These are phyloP conservation scores for Trichonephila inaurata DNA, from an alignment of 1,140 invertebrate species.

Conservation along the genomic window DNA sequence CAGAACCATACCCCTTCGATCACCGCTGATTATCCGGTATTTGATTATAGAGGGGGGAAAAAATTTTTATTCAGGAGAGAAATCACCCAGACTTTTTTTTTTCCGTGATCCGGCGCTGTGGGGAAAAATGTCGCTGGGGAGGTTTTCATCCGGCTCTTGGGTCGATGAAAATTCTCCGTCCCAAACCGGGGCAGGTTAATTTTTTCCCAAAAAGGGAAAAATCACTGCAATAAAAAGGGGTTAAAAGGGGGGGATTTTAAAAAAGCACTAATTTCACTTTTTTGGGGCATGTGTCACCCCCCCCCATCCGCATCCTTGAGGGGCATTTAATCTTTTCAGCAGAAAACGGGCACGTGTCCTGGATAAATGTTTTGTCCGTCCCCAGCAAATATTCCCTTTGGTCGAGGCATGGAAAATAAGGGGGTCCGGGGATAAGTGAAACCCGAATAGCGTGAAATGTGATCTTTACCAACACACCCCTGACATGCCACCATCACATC, in stretches of 20 bases:
- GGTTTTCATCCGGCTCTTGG: slow-evolving; percentile 28
- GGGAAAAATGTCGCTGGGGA: slow-evolving; percentile 20
- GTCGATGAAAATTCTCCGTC: slow-evolving; percentile 25
- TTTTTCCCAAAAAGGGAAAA: slow-evolving; percentile 54
- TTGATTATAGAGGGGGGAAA: not conserved
- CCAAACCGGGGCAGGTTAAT: not conserved
- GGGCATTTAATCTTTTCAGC: slow-evolving; percentile 72
- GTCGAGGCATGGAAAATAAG: slow-evolving; percentile 68
- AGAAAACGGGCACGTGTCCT: slow-evolving; percentile 37
- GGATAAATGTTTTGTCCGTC: slow-evolving; percentile 68
- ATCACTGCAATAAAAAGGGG: slow-evolving; percentile 54
- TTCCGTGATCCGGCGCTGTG: slow-evolving; percentile 8
- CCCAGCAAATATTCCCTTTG: slow-evolving; percentile 39
- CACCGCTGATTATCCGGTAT: not conserved
- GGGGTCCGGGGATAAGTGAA: slow-evolving; percentile 33
- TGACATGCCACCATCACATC: slow-evolving; percentile 57
- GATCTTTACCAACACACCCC: slow-evolving; percentile 68
- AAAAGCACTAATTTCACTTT: slow-evolving; percentile 75
- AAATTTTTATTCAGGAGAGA: slow-evolving; percentile 27
- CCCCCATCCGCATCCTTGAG: slow-evolving; percentile 2
- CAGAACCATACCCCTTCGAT: not conserved
- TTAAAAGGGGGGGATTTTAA: slow-evolving; percentile 55
- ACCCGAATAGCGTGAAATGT: slow-evolving; percentile 66
- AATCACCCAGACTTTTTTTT: not conserved
- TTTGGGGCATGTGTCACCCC: slow-evolving; percentile 63